Conservation (phyloP, 30 jellyfish, hydroid and myxozoan genomes). For the Hydractinia echinata region DNA sequence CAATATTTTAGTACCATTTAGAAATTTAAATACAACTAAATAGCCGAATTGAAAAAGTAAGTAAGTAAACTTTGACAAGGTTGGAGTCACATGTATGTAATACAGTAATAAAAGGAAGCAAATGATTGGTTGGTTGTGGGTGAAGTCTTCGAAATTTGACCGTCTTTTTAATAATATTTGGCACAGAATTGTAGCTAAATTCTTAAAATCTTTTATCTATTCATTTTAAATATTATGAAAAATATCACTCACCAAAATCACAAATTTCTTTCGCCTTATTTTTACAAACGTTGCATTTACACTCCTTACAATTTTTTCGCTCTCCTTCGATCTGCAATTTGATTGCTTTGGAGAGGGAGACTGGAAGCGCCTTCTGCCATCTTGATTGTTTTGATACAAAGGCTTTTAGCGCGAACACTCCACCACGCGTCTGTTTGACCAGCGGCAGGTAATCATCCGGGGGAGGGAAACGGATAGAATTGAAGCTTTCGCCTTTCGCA, state of each 20-base stretch:
- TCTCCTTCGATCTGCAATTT: slow-evolving; percentile 52
- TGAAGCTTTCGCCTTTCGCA: slow-evolving; percentile 78
- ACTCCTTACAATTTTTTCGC: slow-evolving; percentile 49
- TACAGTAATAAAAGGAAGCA: no score
- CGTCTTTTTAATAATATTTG: no score
- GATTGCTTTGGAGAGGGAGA: slow-evolving; percentile 38
- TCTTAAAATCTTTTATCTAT: no score
- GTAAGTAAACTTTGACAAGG: no score
- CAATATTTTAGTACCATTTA: no score
- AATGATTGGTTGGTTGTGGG: no score
- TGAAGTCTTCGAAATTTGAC: no score
- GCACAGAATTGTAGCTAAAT: no score
- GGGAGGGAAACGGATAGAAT: slow-evolving; percentile 45
- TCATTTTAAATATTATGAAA: background rate
- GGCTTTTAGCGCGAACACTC: slow-evolving; percentile 65
- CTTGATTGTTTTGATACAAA: slow-evolving; percentile 44
- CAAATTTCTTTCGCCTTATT: slow-evolving; percentile 8
- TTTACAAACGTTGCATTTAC: slow-evolving; percentile 45
- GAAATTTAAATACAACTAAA: no score
- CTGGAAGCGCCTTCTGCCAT: slow-evolving; percentile 75
- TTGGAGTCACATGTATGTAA: no score
- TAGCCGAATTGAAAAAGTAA: no score
- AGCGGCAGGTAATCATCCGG: slow-evolving; percentile 89
- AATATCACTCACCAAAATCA: slow-evolving; percentile 19
- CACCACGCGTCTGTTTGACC: slow-evolving; percentile 82